A percentile compares a stretch with the other conserved stretches of the same genome.
Evolutionary conservation across 2,797 vertebrate genomes (phyloP).

Genomic region (Hydrolagus colliei): DNA sequence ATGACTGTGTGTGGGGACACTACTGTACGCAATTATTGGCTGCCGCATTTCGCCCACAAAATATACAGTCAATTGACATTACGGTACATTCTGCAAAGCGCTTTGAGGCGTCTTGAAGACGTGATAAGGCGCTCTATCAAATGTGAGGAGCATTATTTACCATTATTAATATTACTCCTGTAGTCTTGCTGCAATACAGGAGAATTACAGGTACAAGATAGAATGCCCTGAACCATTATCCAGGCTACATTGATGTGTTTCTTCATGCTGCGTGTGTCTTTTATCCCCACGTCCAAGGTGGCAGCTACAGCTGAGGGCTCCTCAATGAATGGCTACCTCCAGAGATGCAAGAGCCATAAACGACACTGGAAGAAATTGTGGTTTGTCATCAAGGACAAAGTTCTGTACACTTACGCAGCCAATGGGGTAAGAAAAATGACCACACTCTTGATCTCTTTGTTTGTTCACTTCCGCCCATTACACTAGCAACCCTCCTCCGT

Average conservation of each 20-base stretch:
- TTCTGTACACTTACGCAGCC: constrained; percentile 88
- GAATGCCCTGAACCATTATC: too few relatives aligned
- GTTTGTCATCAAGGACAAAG: constrained; percentile 98
- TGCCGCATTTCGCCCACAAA: too few relatives aligned
- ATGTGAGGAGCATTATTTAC: neutral
- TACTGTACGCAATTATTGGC: too few relatives aligned
- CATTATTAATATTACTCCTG: neutral
- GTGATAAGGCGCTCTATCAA: neutral
- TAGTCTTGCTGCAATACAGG: constrained; percentile 14
- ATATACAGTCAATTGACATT: too few relatives aligned
- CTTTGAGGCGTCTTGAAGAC: neutral
- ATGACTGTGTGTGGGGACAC: too few relatives aligned
- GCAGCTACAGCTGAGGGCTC: constrained; percentile 75
- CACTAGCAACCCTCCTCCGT: too few relatives aligned
- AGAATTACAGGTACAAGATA: too few relatives aligned
- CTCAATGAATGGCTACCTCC: constrained; percentile 80
- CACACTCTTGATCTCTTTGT: too few relatives aligned
- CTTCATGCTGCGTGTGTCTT: neutral
- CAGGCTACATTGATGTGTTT: neutral
- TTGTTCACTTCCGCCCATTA: too few relatives aligned
- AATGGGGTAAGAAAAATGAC: constrained; percentile 68
- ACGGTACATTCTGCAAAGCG: too few relatives aligned
- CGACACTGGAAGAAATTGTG: constrained; percentile 91
- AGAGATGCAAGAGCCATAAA: constrained; percentile 81
- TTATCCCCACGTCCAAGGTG: constrained; percentile 55